Base-by-base conservation (phyloP, 2,888 invertebrate species). In the Erannis defoliaria region DNA sequence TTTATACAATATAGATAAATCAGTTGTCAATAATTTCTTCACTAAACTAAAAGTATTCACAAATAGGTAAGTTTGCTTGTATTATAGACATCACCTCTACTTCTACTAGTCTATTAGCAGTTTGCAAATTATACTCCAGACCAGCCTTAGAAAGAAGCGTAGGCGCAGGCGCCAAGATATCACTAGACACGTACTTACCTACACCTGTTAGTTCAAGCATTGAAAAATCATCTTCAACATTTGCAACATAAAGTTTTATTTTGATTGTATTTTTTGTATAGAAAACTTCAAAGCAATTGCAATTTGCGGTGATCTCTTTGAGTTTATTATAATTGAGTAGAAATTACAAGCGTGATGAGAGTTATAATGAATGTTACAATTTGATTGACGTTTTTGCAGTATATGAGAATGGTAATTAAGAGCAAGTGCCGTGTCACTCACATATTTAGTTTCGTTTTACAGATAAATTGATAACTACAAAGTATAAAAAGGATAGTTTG, bases 101-200 rank as follows among this genome's bases (percentile, higher is more conserved):
- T 77, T 76, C 71, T 68, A 77, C 73, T 80, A 80, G 80, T 48
- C 81, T 85, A 88, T 88, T 90, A 90, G 87, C 88, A 84, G 88
- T 88, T 86, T 89, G 90, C 86, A 88, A 89, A 90, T 89, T 86
- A 86, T 84, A 78, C 77, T 76, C 48, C 66, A 71, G 69, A 56
- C 67, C 68, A 70, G 68, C 55, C 60, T 54, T 55, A 68, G 72
- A 63, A 48, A 67, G 64, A 66, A 67, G 85, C 84, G 88, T 88
- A 80, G 88, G 90, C 85, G 89, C 81, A 80, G 89, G 88, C 87
- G 88, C 85, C 84, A 73, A 64, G 66, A 58, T 62, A 69, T 59
- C 68, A 61, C 57, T 63, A 53, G 33, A 21, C 61, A 57, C 46
- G 12, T 10, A 31, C 33, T 10, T 29, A 29, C 29, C 45, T 29